Evolutionary conservation across 1,140 invertebrate species (phyloP), one percentile per base, ranked within the genome.

Genomic region (Drosophila pachea): DNA sequence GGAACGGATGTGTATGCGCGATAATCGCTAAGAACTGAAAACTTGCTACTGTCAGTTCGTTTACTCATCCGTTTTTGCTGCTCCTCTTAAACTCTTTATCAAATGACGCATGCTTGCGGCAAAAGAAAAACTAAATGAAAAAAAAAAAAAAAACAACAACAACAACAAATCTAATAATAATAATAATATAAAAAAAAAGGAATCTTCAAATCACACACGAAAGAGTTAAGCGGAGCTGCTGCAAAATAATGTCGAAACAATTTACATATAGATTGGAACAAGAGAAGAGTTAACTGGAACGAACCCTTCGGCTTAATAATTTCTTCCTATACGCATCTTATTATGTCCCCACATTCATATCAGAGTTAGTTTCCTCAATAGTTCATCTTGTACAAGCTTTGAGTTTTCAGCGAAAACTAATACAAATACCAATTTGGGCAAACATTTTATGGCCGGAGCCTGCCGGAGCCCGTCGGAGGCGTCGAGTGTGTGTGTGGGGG

Each of bases 201-300:
- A 22, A 22, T 22, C 3, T 22, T 3, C 1, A 22, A 22, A 48
- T 5, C 75, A 86, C 76, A 76, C 75, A 81, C 79, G 86, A 78
- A 79, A 68, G 40, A 82, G 78, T 78, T 74, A 81, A 81, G 72
- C 76, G 76, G 54, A 49, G 54, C 54, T 68, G 60, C 47, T 45
- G 45, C 53, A 35, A 33, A 64, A 83, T 84, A 64, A 59, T 84
- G 73, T 72, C 62, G 49, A 84, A 86, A 84, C 76, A 86, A 84
- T 84, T 84, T 84, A 76, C 79, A 84, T 84, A 86, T 84, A 84
- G 86, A 84, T 84, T 84, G 84, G 81, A 84, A 67, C 68, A 73
- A 68, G 14, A 16, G 36, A 53, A 55, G 69, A 63, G 69, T 48
- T 47, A 60, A 61, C 16, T 16, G 22, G 22, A 22, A 22, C 22